Base-by-base conservation (phyloP, 2,797 vertebrate species). In the Euphonia xanthogaster region DNA sequence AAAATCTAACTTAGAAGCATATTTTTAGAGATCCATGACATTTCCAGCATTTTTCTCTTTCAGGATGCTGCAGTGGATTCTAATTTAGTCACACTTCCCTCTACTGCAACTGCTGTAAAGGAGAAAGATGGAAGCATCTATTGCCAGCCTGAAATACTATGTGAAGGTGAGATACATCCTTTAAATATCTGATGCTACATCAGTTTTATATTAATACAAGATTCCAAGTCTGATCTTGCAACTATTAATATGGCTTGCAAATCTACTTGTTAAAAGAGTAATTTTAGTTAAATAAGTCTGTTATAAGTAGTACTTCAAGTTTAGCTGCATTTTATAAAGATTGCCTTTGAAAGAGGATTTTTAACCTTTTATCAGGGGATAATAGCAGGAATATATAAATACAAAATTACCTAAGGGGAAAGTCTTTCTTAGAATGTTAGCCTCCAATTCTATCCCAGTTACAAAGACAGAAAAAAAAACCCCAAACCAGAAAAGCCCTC, bases 91-190 rank as follows among this genome's bases (percentile, higher is more conserved):
- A 98, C 72, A 12, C 71, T 99, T 90, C 60, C 90, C 8, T 97
- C 98, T 4, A 96, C 96, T 1, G 99, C 99, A 30, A 97, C 90
- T 67, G 99, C 99, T 2, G 79, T 98, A 57, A 97, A 98, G 86
- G 98, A 98, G 48, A 97, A 97, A 30, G 98, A 99, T 5, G 98
- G 98, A 30, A 97, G 93, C 1, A 94, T 99, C 63, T 98, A 97
- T 87, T 99, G 99, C 91, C 97, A 95, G 7, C 98, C 99, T 0
- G 99, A 99, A 96, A 91, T 42, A 6, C 68, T 99, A 2, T 98
- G 97, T 68, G 89, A 98, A 98, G 99, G 99, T 99, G 98, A 96
- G 76, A 60, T 22, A n/a, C 8, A 72, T 39, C 21, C 54, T 88
- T 74, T 55, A 42, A 60, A 66, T 66, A 22, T 21, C 28, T 87